phyloP scores from a whole-genome alignment of 1,140 invertebrate genomes.

The Elysia chlorotica region DNA sequence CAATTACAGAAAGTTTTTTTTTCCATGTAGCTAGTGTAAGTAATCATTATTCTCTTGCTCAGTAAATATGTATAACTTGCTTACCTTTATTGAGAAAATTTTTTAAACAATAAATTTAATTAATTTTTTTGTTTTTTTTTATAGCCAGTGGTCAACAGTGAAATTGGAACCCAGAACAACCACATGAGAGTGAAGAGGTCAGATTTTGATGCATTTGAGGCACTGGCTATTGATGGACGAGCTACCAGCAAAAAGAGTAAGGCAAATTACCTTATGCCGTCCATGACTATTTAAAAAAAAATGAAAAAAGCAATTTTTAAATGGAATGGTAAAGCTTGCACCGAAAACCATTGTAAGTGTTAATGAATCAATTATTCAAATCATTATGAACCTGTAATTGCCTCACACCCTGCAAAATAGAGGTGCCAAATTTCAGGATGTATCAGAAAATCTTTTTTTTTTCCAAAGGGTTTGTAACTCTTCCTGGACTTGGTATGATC shows the following conservation, averaged over 20 bases:
- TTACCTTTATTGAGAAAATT: background rate
- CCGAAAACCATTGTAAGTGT: no score
- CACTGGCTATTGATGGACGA: constrained; percentile 88
- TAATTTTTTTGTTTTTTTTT: constrained; percentile 32
- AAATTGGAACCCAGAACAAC: constrained; percentile 89
- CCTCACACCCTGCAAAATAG: no score
- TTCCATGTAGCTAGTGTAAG: no score
- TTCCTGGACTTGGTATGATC: background rate
- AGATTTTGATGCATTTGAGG: constrained; percentile 98
- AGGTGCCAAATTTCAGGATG: no score
- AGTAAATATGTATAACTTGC: background rate
- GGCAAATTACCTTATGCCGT: no score
- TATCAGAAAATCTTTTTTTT: constrained; percentile 7
- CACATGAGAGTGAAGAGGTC: constrained; percentile 85
- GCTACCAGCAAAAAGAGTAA: constrained; percentile 58
- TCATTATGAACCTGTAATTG: no score
- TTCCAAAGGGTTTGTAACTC: background rate
- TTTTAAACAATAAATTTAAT: background rate
- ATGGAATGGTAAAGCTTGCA: no score
- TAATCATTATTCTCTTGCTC: no score
- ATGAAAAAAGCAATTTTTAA: no score
- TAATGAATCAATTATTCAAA: no score
- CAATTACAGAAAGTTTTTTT: no score
- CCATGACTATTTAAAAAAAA: no score
- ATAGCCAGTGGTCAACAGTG: constrained; percentile 85